Conservation (phyloP, 2,888 invertebrate species). For the Lypha dubia region DNA sequence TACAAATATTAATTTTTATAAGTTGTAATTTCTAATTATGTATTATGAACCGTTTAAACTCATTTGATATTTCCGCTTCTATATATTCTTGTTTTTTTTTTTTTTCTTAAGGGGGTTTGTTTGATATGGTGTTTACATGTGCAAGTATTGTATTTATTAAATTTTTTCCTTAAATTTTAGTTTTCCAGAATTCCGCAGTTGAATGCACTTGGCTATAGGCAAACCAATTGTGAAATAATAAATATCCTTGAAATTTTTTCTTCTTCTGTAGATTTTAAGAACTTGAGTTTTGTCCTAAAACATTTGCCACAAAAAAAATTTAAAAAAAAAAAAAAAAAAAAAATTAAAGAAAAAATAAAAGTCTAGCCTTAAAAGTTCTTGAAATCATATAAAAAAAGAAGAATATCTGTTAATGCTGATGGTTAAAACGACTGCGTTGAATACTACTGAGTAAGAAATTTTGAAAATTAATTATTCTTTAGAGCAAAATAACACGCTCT, state of each 20-base stretch:
- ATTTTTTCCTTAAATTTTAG: not conserved
- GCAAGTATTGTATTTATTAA: not conserved
- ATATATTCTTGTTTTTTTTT: slow-evolving; percentile 58
- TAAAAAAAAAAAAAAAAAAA: slow-evolving; percentile 19
- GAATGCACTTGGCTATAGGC: slow-evolving; percentile 74
- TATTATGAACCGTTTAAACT: slow-evolving; percentile 74
- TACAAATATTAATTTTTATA: slow-evolving; percentile 66
- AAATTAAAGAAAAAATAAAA: slow-evolving; percentile 26
- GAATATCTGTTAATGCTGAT: not conserved
- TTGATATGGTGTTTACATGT: too few species aligned
- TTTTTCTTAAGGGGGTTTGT: slow-evolving; percentile 8
- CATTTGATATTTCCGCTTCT: slow-evolving; percentile 81
- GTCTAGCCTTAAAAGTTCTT: slow-evolving; percentile 60
- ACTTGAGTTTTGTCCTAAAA: slow-evolving; percentile 50
- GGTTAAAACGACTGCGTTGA: not conserved
- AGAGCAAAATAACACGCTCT: too few species aligned
- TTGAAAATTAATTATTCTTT: too few species aligned
- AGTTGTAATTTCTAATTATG: slow-evolving; percentile 75
- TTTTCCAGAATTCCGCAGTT: slow-evolving; percentile 74
- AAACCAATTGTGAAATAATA: slow-evolving; percentile 59
- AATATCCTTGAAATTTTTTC: slow-evolving; percentile 80
- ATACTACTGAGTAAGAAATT: not conserved
- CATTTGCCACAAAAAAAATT: not conserved
- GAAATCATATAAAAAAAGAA: not conserved
- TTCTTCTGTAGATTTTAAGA: slow-evolving; percentile 26